Evolutionary conservation across 2,113 vertebrate genomes (phyloP).

Genomic region (Antigone vipio): DNA sequence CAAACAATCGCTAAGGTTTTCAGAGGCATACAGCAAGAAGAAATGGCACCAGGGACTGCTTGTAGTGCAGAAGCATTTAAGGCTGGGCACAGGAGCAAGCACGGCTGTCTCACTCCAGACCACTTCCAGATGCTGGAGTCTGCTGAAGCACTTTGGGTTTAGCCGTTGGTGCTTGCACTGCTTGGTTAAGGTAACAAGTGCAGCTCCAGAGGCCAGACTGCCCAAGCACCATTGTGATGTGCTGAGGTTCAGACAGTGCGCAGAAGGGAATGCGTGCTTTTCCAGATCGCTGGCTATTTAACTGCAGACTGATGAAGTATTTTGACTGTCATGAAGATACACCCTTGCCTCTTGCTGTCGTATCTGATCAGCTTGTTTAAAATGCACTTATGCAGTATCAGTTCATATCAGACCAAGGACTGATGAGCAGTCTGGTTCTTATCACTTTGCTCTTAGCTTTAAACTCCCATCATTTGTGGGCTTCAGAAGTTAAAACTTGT

Average conservation of each 20-base stretch:
- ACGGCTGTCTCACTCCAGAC: not conserved
- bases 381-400: not conserved
- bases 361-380: not conserved
- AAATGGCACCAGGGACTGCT: not conserved
- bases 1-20: not conserved
- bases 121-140: not conserved
- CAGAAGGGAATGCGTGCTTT: not conserved
- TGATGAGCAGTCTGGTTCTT: not conserved
- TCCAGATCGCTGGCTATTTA: not conserved
- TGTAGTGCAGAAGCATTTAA: not conserved
- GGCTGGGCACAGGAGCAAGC: not conserved
- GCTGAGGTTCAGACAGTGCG: not conserved
- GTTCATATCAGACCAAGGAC: not conserved
- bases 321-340: not conserved
- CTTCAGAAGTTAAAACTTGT: not conserved
- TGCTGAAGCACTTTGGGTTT: not conserved
- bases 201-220: not conserved
- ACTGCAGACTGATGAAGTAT: not conserved
- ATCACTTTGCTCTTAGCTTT: not conserved
- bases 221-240: not conserved
- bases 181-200: rapidly evolving
- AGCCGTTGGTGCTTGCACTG: not conserved
- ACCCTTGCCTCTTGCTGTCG: not conserved
- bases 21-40: not conserved
- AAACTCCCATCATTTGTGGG: not conserved